Conservation (phyloP, 1,140 invertebrate genomes). For the Rhagoletis zephyria region DNA sequence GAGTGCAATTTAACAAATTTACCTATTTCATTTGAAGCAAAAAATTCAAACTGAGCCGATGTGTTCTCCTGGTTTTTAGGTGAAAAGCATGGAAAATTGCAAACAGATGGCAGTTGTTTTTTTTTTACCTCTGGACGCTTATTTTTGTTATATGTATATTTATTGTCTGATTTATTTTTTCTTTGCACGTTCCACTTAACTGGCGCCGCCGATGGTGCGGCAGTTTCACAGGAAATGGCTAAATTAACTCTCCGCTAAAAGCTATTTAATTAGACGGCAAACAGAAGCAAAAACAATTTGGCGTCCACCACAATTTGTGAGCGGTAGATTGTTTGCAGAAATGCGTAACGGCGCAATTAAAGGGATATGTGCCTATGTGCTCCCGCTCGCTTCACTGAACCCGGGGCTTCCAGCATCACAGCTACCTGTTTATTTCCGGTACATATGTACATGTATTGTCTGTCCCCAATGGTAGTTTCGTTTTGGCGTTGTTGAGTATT, state of each 20-base stretch:
- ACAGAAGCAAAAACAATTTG: constrained; percentile 28
- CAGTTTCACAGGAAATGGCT: constrained; percentile 48
- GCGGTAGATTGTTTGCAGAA: background rate
- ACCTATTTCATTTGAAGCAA: too few species aligned
- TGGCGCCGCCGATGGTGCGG: background rate
- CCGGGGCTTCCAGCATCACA: background rate
- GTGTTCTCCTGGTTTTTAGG: too few species aligned
- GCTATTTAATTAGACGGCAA: constrained; percentile 51
- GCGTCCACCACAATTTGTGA: background rate
- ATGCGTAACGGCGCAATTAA: background rate
- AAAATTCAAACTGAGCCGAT: too few species aligned
- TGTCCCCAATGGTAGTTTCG: background rate
- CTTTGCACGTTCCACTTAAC: background rate
- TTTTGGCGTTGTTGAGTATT: background rate
- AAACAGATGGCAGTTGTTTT: too few species aligned
- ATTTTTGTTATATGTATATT: background rate
- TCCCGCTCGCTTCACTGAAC: too few species aligned
- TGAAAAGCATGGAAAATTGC: too few species aligned
- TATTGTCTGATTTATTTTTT: background rate
- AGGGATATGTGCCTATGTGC: background rate
- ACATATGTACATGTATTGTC: background rate
- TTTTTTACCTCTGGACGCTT: too few species aligned
- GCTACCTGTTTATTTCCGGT: constrained; percentile 12
- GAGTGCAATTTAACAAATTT: too few species aligned
- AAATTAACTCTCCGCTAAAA: constrained; percentile 52